A percentile compares a stretch with the other conserved stretches of the same genome.
These are phyloP conservation scores for Drosophila rufa DNA, from an alignment of 1,140 invertebrate genomes.

Conservation along the genomic window DNA sequence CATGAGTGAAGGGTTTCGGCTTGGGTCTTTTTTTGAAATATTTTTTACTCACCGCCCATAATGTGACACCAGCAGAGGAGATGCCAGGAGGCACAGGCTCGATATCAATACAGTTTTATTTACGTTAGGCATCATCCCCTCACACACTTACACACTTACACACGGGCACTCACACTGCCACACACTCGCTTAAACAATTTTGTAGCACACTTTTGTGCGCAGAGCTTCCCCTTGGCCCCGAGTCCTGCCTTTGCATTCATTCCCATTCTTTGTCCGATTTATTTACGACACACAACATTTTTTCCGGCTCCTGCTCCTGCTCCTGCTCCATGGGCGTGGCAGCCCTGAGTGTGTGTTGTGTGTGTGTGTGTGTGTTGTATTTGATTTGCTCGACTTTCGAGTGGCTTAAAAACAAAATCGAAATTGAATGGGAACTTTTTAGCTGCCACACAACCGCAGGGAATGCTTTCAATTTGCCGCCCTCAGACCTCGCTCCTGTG, in stretches of 20 bases:
- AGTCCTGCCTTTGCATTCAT: constrained; percentile 4
- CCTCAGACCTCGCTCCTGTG: neutral
- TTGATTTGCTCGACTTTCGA: constrained; percentile 65
- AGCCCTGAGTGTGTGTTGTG: neutral
- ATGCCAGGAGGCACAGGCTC: constrained; percentile 16
- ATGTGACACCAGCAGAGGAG: constrained; percentile 57
- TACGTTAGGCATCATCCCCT: constrained; percentile 56
- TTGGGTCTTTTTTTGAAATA: constrained; percentile 51
- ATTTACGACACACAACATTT: constrained; percentile 52
- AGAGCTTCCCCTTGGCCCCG: neutral
- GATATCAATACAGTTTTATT: constrained; percentile 77
- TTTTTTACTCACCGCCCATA: constrained; percentile 59
- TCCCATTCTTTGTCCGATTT: constrained; percentile 40
- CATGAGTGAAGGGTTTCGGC: constrained; percentile 53
- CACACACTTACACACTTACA: constrained; percentile 2
- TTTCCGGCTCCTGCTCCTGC: constrained; percentile 10
- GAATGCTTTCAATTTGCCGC: constrained; percentile 20
- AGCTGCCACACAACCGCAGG: constrained; percentile 29
- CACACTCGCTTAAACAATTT: constrained; percentile 54
- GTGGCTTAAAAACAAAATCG: constrained; percentile 55
- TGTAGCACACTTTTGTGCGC: constrained; percentile 70
- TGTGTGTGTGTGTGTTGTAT: constrained; percentile 22
- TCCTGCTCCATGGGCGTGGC: constrained; percentile 37
- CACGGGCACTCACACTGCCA: constrained; percentile 3
- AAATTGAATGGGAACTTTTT: constrained; percentile 63